Conservation (phyloP, 1,140 invertebrate genomes). For the Whitmania pigra region DNA sequence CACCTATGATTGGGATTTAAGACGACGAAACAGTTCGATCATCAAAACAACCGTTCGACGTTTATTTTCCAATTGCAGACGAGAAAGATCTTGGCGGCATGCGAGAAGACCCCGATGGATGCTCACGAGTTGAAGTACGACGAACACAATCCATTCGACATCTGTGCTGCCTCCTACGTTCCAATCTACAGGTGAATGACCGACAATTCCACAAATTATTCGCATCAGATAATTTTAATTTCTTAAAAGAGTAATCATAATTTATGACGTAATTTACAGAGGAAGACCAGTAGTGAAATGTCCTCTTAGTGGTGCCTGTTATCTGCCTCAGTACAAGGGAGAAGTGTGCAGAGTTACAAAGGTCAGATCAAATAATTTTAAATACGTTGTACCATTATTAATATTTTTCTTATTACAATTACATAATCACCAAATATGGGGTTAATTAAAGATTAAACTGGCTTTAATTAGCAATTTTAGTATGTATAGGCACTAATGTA, state of each 20-base stretch:
- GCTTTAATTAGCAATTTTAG: not conserved
- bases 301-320: conserved; percentile 78
- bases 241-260: not conserved
- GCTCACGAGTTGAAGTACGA: conserved; percentile 82
- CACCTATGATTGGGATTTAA: too few species aligned
- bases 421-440: not conserved
- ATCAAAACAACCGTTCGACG: not conserved
- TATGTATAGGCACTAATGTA: too few species aligned
- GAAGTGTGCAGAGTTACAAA: conserved; percentile 57
- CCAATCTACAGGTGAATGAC: conserved; percentile 64
- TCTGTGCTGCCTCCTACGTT: conserved; percentile 78
- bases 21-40: too few species aligned
- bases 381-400: too few species aligned
- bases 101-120: conserved; percentile 79
- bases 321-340: conserved; percentile 73
- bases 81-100: conserved; percentile 75
- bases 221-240: not conserved
- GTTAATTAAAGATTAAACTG: not conserved
- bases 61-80: conserved; percentile 45
- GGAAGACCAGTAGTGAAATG: conserved; percentile 91
- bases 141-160: conserved; percentile 91
- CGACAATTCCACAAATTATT: not conserved
- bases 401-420: not conserved
- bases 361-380: conserved; percentile 27
- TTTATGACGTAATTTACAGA: conserved; percentile 29